Evolutionary conservation across 1,140 invertebrate species (phyloP).

Genomic region (Drosophila gunungcola): DNA sequence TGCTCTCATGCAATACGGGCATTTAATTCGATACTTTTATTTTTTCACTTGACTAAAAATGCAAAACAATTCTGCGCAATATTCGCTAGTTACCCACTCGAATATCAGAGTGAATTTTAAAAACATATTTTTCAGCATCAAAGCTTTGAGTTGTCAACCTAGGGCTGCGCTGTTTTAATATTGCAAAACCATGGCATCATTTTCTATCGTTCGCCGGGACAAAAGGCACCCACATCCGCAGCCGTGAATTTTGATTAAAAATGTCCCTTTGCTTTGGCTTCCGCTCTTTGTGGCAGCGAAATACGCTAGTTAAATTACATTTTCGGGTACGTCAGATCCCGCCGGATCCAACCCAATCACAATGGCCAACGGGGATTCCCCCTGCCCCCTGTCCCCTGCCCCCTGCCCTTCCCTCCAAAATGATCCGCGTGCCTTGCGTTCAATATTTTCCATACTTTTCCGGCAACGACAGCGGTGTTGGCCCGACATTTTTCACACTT

Average conservation of each 20-base stretch:
- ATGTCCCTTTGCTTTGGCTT: constrained; percentile 66
- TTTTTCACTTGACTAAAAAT: neutral
- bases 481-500: constrained; percentile 45
- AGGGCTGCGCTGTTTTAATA: constrained; percentile 36
- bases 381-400: too few relatives aligned
- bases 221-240: constrained; percentile 19
- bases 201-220: constrained; percentile 18
- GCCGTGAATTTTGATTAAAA: constrained; percentile 68
- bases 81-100: neutral
- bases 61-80: neutral
- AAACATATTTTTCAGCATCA: constrained; percentile 6
- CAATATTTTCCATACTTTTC: constrained; percentile 60
- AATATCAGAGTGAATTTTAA: neutral
- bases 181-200: constrained; percentile 36
- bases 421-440: constrained; percentile 21
- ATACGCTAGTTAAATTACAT: constrained; percentile 68
- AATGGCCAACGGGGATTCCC: constrained; percentile 52
- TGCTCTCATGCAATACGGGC: too few relatives aligned
- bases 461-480: constrained; percentile 2
- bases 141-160: constrained; percentile 24
- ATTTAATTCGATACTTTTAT: neutral
- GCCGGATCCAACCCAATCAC: constrained; percentile 20
- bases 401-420: constrained; percentile 10
- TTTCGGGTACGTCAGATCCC: constrained; percentile 41
- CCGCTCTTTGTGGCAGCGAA: constrained; percentile 30